Conservation (phyloP, 2,888 invertebrate genomes). For the Acanthopleura granulata region DNA sequence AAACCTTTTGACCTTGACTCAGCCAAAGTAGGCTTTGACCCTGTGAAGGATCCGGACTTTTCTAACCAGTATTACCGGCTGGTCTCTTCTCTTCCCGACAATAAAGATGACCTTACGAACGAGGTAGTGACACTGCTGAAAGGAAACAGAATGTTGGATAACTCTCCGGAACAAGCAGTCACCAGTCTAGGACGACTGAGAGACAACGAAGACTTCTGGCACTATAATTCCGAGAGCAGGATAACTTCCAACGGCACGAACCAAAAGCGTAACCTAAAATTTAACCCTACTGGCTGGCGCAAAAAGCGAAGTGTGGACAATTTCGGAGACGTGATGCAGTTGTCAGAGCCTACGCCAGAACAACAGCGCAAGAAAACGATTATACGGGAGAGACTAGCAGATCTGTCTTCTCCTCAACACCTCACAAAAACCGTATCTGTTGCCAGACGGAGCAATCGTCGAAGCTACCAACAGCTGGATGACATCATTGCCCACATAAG, state of each 20-base stretch:
- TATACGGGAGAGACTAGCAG: background rate
- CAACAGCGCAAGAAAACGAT: background rate
- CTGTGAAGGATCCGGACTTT: too few species aligned
- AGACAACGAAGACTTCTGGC: too few species aligned
- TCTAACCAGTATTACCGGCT: too few species aligned
- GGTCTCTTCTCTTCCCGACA: background rate
- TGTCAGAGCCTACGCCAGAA: background rate
- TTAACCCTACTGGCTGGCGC: constrained; percentile 11
- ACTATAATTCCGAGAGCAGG: too few species aligned
- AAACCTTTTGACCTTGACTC: too few species aligned
- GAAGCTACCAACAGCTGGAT: background rate
- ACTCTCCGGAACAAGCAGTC: too few species aligned
- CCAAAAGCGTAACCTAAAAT: background rate
- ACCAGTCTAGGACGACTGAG: background rate
- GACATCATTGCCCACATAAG: background rate
- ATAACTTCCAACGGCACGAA: background rate
- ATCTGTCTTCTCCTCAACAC: background rate
- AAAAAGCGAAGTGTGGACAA: constrained; percentile 7
- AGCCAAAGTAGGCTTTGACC: too few species aligned
- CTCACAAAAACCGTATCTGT: background rate
- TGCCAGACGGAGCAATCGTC: background rate
- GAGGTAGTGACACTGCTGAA: background rate
- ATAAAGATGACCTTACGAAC: background rate
- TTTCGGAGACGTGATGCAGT: background rate
- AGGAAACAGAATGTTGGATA: too few species aligned